These are phyloP conservation scores for Tachuris rubrigastra DNA, from an alignment of 2,113 vertebrate species.

Conservation along the genomic window DNA sequence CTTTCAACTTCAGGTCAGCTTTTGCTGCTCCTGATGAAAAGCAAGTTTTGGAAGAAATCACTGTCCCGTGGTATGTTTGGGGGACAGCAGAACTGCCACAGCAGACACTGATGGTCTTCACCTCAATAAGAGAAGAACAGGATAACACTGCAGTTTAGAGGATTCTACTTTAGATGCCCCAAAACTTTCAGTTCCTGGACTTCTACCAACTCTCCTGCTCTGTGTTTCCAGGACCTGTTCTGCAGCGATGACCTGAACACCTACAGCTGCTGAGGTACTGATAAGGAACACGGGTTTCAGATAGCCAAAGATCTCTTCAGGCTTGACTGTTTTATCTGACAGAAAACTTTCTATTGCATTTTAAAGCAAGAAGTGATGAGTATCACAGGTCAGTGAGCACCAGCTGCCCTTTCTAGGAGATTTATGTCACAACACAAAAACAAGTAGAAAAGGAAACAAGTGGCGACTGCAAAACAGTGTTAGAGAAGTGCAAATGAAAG, in stretches of 20 bases:
- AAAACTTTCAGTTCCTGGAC: neutral
- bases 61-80: neutral
- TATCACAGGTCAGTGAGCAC: neutral
- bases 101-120: neutral
- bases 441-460: neutral
- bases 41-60: neutral
- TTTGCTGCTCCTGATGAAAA: neutral
- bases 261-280: neutral
- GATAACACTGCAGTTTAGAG: neutral
- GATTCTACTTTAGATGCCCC: neutral
- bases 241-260: neutral
- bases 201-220: neutral
- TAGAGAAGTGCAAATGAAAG: neutral
- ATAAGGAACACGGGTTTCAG: neutral
- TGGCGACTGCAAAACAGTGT: neutral
- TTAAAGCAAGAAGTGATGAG: neutral
- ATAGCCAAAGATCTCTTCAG: neutral
- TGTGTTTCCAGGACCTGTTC: neutral
- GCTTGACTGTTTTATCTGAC: neutral
- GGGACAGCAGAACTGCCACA: neutral
- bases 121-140: neutral
- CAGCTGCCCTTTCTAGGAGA: neutral
- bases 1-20: neutral
- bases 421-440: neutral
- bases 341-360: neutral